Base-by-base conservation (phyloP, 2,888 invertebrate species). In the Steinernema carpocapsae region DNA sequence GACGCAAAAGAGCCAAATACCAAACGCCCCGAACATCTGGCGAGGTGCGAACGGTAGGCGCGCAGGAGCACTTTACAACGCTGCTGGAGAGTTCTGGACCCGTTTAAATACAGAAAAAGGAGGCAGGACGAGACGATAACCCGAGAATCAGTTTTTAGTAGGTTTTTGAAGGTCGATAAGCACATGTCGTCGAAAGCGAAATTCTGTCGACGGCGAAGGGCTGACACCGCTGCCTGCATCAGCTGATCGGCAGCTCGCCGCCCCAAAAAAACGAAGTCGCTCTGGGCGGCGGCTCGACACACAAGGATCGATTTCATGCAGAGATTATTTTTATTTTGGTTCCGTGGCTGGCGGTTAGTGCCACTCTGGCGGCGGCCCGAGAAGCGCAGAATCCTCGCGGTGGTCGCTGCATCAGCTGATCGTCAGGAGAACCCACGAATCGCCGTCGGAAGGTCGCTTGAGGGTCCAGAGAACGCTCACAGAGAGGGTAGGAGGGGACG, bases 291-390 rank as follows among this genome's bases (percentile, higher is more conserved):
- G 6, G 56, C 56, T 22, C 56, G 6, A 26, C 56, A 56, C 22
- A 14, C 56, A 19, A 56, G 2, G 56, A 12, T 19, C 51, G 51
- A 17, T 56, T 56, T 24, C 56, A 26, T 56, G 26, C 56, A 51
- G 6, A 10, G 51, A 51, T 17, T 17, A 19, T 51, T 22, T 24
- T 24, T n/a, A n/a, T n/a, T n/a, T n/a, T n/a, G n/a, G n/a, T n/a
- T n/a, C n/a, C n/a, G n/a, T n/a, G n/a, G n/a, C n/a, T n/a, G n/a
- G n/a, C n/a, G n/a, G n/a, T 56, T 14, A 26, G 56, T 56, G 56
- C 56, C 56, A 56, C 26, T 24, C 56, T 10, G n/a, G 56, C 56
- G 56, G 26, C 56, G 56, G 56, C 56, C 56, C 56, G 56, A 22
- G 19, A 51, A 19, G 19, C 51, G 51, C 51, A 19, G 19, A 43